Conservation (phyloP, 2,113 vertebrate species). For the Sinocyclocheilus rhinocerous region DNA sequence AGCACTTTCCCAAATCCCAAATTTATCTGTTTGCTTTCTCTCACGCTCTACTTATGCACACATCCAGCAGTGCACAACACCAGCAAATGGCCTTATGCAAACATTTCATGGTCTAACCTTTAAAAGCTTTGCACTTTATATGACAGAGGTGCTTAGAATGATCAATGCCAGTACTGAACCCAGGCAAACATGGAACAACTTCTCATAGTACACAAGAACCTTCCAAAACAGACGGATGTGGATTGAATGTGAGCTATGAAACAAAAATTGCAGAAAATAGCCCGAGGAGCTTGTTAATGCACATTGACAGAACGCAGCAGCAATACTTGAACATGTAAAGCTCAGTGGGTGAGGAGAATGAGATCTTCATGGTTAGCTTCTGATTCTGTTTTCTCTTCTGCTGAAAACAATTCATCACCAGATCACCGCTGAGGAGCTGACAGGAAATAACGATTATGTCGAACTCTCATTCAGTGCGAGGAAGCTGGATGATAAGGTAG, state of each 20-base stretch:
- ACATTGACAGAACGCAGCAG: background rate
- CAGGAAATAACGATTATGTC: slow-evolving; percentile 96
- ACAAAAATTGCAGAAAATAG: background rate
- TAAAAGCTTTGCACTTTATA: slow-evolving; percentile 21
- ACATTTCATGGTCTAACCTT: slow-evolving; percentile 5
- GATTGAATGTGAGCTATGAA: background rate
- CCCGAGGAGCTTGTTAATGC: background rate
- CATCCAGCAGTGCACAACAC: slow-evolving; percentile 7
- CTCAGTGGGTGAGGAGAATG: background rate
- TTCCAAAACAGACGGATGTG: background rate
- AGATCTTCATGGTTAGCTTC: background rate
- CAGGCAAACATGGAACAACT: background rate
- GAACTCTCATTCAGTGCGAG: slow-evolving; percentile 95
- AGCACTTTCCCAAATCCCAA: slow-evolving; percentile 54
- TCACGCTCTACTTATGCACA: slow-evolving; percentile 8
- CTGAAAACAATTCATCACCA: slow-evolving; percentile 55
- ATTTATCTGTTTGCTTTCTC: slow-evolving; percentile 3
- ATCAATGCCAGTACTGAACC: slow-evolving; percentile 16
- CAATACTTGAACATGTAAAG: background rate
- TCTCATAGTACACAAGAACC: background rate
- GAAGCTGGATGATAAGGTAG: slow-evolving; percentile 98
- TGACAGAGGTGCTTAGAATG: background rate
- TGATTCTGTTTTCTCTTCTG: background rate
- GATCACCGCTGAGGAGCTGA: slow-evolving; percentile 95
- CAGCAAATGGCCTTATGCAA: background rate